Percentiles rank a stretch among this genome's conserved stretches.
These are phyloP conservation scores for Latrodectus hesperus DNA, from an alignment of 2,888 invertebrate genomes.

Conservation along the genomic window DNA sequence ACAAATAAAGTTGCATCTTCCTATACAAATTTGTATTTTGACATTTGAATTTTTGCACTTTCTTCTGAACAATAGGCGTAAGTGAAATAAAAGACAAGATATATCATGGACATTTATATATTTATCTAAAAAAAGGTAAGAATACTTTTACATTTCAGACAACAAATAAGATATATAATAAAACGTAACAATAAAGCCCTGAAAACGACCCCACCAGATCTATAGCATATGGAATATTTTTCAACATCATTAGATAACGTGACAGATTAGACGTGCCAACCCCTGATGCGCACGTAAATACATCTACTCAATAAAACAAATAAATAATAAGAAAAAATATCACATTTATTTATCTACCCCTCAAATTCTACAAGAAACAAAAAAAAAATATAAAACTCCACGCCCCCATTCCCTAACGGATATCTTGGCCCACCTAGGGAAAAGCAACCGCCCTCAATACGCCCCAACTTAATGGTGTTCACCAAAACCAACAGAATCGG, in stretches of 20 bases:
- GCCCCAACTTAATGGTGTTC: constrained; percentile 49
- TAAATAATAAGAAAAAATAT: constrained; percentile 16
- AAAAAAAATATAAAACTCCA: constrained; percentile 8
- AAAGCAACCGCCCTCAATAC: constrained; percentile 18
- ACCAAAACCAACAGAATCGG: constrained; percentile 47
- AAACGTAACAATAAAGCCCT: background rate
- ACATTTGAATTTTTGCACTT: no score
- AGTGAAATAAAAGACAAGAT: no score
- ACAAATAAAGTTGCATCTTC: no score
- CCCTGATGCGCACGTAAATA: background rate
- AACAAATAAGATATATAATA: no score
- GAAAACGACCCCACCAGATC: background rate
- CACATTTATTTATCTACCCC: background rate
- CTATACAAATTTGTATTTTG: no score
- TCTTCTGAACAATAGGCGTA: no score
- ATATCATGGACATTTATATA: no score
- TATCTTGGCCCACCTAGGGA: constrained; percentile 51
- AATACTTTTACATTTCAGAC: no score
- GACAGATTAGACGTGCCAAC: background rate
- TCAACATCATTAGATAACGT: background rate
- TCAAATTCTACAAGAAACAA: background rate
- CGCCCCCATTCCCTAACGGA: background rate
- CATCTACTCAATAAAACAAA: background rate
- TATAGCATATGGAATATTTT: background rate
- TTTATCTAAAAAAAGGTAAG: no score